phyloP scores from a whole-genome alignment of 1,140 invertebrate genomes.

The Drosophila burlai region DNA sequence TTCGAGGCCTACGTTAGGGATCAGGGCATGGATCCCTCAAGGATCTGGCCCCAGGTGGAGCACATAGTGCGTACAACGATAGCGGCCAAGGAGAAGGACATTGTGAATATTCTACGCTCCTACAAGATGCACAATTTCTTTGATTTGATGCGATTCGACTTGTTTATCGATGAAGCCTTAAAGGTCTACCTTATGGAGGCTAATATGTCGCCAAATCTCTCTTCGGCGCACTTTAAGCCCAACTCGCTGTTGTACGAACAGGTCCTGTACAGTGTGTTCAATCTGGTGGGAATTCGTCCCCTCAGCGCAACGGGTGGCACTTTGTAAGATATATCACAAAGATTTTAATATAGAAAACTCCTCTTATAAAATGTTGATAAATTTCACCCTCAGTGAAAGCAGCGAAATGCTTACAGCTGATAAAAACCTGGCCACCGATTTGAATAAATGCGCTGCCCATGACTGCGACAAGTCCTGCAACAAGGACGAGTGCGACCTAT shows the following conservation, averaged over 20 bases:
- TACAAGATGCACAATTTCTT: constrained; percentile 93
- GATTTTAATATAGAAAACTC: not conserved
- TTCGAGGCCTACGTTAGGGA: constrained; percentile 92
- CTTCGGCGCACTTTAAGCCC: constrained; percentile 95
- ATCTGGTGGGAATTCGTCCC: constrained; percentile 90
- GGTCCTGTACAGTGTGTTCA: constrained; percentile 94
- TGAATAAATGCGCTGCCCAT: constrained; percentile 88
- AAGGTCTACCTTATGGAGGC: constrained; percentile 97
- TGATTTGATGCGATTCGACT: constrained; percentile 97
- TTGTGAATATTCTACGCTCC: constrained; percentile 87
- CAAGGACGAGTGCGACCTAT: constrained; percentile 90
- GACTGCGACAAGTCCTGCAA: constrained; percentile 89
- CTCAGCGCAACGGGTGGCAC: constrained; percentile 25
- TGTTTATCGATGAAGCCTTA: constrained; percentile 95
- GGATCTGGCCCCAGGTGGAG: constrained; percentile 93
- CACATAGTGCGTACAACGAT: constrained; percentile 91
- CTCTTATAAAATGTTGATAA: not conserved
- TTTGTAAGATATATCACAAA: constrained; percentile 20
- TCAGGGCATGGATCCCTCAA: constrained; percentile 89
- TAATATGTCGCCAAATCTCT: constrained; percentile 99
- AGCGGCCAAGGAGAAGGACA: constrained; percentile 90
- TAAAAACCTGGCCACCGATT: constrained; percentile 92
- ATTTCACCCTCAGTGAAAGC: constrained; percentile 82
- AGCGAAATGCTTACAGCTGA: constrained; percentile 90
- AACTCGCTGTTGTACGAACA: constrained; percentile 97